Percentiles rank a stretch among this genome's conserved stretches.
These are phyloP conservation scores for Colius striatus DNA, from an alignment of 2,113 vertebrate genomes.

Conservation along the genomic window DNA sequence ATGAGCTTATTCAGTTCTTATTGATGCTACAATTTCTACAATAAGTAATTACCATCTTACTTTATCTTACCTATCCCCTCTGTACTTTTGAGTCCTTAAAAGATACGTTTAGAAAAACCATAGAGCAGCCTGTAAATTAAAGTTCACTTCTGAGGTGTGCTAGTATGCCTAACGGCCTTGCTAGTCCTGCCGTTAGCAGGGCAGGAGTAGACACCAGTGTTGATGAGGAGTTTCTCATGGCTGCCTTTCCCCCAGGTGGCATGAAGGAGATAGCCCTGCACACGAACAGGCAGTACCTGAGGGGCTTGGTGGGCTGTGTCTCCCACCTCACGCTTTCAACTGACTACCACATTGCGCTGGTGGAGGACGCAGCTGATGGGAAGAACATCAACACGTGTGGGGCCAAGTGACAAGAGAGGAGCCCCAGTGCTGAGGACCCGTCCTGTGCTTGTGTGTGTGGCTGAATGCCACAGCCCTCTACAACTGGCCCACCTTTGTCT, in stretches of 20 bases:
- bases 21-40: not conserved
- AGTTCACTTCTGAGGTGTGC: not conserved
- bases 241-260: constrained; percentile 81
- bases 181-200: not conserved
- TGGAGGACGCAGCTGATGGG: constrained; percentile 90
- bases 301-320: constrained; percentile 92
- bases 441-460: not conserved
- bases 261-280: constrained; percentile 95
- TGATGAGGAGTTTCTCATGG: not conserved
- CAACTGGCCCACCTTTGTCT: not conserved
- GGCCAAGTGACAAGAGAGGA: constrained; percentile 78
- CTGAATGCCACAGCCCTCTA: not conserved
- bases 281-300: constrained; percentile 89
- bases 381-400: constrained; percentile 96
- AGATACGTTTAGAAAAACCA: not conserved
- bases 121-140: not conserved
- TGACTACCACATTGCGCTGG: constrained; percentile 91
- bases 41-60: not conserved
- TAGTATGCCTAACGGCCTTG: not conserved
- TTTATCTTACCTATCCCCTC: not conserved
- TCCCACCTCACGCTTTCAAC: constrained; percentile 96
- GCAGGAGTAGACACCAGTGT: accelerated
- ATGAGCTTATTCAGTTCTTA: not conserved
- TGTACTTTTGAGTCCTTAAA: not conserved
- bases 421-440: not conserved